phyloP scores from a whole-genome alignment of 2,888 invertebrate species.

The Callyntrura guangdongensis region DNA sequence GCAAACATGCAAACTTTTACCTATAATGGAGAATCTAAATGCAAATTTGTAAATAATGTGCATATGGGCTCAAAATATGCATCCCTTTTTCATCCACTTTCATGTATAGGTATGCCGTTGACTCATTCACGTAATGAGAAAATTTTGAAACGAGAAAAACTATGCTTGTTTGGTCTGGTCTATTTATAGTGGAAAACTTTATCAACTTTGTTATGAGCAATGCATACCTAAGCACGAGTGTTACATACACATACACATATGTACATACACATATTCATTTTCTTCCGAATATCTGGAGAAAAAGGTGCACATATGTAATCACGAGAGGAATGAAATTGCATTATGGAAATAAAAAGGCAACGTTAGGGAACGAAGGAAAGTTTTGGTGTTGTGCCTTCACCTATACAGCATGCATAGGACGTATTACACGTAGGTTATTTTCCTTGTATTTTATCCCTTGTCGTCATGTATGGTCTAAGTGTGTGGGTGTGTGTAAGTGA shows the following conservation, averaged over 20 bases:
- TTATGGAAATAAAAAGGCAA: conserved; percentile 57
- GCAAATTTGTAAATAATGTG: background rate
- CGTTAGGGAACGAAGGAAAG: background rate
- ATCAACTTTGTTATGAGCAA: background rate
- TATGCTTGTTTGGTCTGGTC: background rate
- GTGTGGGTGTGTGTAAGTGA: conserved; percentile 4
- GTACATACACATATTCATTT: background rate
- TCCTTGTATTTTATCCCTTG: conserved; percentile 25
- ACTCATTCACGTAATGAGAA: background rate
- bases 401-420: background rate
- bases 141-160: background rate
- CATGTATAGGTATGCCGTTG: too few species aligned
- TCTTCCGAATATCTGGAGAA: background rate
- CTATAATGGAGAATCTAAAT: background rate
- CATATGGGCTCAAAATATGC: too few species aligned
- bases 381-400: conserved; percentile 38
- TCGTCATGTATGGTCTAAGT: background rate
- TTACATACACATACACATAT: background rate
- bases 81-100: background rate
- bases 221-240: background rate
- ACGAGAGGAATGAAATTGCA: conserved; percentile 53
- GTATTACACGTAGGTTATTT: conserved; percentile 25
- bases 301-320: background rate
- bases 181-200: background rate
- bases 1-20: background rate